Percentiles rank a stretch among this genome's conserved stretches.
These are phyloP conservation scores for Anthopleura xanthogrammica DNA, from an alignment of 92 coral and sea anemone genomes.

Conservation along the genomic window DNA sequence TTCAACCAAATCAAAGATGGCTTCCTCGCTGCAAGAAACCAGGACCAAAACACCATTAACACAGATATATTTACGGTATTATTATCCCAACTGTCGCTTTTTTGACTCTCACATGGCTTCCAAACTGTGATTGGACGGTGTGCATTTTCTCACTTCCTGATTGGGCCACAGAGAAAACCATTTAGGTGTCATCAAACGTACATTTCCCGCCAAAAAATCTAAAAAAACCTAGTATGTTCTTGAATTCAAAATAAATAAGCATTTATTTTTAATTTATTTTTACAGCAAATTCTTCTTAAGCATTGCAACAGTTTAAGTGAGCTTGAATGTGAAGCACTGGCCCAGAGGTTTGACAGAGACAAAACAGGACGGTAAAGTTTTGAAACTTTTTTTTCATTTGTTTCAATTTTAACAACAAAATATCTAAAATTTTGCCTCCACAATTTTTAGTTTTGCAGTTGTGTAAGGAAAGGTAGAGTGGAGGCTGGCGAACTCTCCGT, in stretches of 20 bases:
- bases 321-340: constrained; percentile 1
- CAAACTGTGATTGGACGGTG: not conserved
- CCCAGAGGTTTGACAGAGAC: constrained; percentile 1
- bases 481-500: too few relatives aligned
- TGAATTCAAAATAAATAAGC: too few relatives aligned
- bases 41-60: constrained; percentile 36
- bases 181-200: not conserved
- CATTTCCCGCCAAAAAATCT: too few relatives aligned
- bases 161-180: not conserved
- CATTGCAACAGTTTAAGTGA: not conserved
- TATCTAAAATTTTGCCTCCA: too few relatives aligned
- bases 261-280: not conserved
- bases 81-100: too few relatives aligned
- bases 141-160: not conserved
- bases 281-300: constrained; percentile 11
- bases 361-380: not conserved
- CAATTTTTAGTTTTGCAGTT: too few relatives aligned
- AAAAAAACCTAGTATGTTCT: too few relatives aligned
- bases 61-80: constrained; percentile 45
- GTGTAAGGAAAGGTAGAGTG: too few relatives aligned
- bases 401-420: too few relatives aligned
- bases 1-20: constrained; percentile 65
- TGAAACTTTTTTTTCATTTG: not conserved
- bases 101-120: not conserved
- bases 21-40: constrained; percentile 26